A percentile compares a stretch with the other conserved stretches of the same genome.
Evolutionary conservation across 2,888 invertebrate genomes (phyloP).

Genomic region (Perizoma flavofasciatum): DNA sequence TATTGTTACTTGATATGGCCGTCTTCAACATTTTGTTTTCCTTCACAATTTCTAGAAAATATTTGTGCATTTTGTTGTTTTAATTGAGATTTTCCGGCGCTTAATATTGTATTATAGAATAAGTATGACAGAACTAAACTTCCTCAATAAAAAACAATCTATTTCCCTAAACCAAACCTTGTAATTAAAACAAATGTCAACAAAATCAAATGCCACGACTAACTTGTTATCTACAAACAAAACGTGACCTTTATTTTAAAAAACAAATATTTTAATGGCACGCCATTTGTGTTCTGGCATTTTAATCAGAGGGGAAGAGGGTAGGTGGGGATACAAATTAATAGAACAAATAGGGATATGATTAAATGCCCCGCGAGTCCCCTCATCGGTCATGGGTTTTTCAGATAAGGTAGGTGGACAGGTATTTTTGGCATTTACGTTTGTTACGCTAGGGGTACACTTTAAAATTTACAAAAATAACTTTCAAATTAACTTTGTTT

Average conservation of each 20-base stretch:
- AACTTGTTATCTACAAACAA: slow-evolving; percentile 38
- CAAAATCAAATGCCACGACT: slow-evolving; percentile 38
- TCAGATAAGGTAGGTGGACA: not conserved
- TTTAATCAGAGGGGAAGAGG: slow-evolving; percentile 56
- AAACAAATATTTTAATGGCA: slow-evolving; percentile 53
- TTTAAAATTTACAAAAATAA: not conserved
- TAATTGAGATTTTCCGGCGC: too few relatives aligned
- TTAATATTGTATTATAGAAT: too few relatives aligned
- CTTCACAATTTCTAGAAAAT: too few relatives aligned
- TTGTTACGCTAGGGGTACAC: not conserved
- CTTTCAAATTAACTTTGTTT: not conserved
- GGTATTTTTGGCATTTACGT: not conserved
- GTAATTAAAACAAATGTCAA: slow-evolving; percentile 39
- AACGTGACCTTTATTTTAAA: slow-evolving; percentile 32
- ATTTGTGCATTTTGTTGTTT: too few relatives aligned
- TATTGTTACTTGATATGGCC: too few relatives aligned
- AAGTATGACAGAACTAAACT: too few relatives aligned
- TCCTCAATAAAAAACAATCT: slow-evolving; percentile 3
- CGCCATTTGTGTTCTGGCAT: slow-evolving; percentile 66
- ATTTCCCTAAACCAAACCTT: slow-evolving; percentile 1
- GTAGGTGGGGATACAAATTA: slow-evolving; percentile 37
- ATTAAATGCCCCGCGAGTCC: slow-evolving; percentile 34
- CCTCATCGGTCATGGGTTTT: slow-evolving; percentile 9
- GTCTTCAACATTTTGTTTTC: too few relatives aligned
- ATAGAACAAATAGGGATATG: slow-evolving; percentile 41